These are phyloP conservation scores for Sebastolobus alascanus DNA, from an alignment of 2,797 vertebrate species.

Conservation along the genomic window DNA sequence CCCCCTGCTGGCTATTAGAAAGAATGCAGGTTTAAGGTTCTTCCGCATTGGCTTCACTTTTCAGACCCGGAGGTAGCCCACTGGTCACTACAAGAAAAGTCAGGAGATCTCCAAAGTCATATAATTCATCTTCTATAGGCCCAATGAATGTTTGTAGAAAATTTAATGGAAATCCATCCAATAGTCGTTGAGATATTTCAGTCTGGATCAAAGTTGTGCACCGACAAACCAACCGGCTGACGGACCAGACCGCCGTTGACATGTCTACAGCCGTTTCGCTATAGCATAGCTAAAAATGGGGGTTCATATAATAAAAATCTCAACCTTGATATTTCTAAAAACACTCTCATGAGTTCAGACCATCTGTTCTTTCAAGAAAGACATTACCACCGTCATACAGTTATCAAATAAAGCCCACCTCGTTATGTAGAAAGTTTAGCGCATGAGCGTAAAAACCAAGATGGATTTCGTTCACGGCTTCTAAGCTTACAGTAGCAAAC, in stretches of 20 bases:
- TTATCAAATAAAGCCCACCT: constrained; percentile 21
- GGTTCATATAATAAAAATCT: neutral
- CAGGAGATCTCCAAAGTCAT: neutral
- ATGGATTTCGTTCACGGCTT: constrained; percentile 28
- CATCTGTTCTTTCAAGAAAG: neutral
- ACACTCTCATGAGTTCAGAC: neutral
- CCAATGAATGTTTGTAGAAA: neutral
- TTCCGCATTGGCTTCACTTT: too few species aligned
- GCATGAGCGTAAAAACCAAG: constrained; percentile 34
- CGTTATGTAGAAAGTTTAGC: constrained; percentile 31
- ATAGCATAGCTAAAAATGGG: neutral
- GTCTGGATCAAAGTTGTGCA: neutral
- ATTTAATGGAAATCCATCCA: neutral
- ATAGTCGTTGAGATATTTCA: constrained; percentile 1
- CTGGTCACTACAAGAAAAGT: too few species aligned
- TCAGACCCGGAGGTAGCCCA: too few species aligned
- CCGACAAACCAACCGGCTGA: neutral
- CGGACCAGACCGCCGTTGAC: neutral
- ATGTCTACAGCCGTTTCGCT: neutral
- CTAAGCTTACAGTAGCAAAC: constrained; percentile 68
- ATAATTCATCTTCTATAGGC: neutral
- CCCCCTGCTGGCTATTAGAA: too few species aligned
- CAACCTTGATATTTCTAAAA: constrained; percentile 13
- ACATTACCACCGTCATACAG: neutral
- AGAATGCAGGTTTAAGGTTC: too few species aligned